These are phyloP conservation scores for Calidris pygmaea DNA, from an alignment of 2,113 vertebrate genomes.

Conservation along the genomic window DNA sequence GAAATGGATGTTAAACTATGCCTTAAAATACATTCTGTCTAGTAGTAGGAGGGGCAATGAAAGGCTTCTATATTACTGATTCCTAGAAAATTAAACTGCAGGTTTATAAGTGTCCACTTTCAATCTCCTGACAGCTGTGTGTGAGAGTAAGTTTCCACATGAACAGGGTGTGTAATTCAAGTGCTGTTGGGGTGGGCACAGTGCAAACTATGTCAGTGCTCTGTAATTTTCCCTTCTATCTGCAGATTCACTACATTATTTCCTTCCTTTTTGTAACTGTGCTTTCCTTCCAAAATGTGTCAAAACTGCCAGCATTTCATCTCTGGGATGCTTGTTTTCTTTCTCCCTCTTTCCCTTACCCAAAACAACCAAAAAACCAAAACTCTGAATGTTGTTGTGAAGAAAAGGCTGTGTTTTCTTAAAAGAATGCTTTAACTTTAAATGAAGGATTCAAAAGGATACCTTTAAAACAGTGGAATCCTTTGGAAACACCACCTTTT, in stretches of 20 bases:
- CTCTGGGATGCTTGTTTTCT: constrained; percentile 50
- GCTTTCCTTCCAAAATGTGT: neutral
- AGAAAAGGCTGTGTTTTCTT: neutral
- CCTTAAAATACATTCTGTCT: constrained; percentile 68
- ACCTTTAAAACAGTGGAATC: neutral
- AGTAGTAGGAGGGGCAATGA: constrained; percentile 50
- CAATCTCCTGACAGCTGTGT: neutral
- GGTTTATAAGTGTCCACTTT: constrained; percentile 9
- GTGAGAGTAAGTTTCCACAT: neutral
- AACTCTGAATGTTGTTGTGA: constrained; percentile 26
- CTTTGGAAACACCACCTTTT: constrained; percentile 28
- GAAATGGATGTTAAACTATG: constrained; percentile 67
- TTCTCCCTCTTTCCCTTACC: neutral
- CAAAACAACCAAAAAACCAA: constrained; percentile 25
- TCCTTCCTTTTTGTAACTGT: constrained; percentile 11
- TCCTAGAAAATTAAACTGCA: constrained; percentile 45
- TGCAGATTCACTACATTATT: constrained; percentile 17
- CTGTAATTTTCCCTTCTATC: neutral
- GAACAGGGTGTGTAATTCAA: neutral
- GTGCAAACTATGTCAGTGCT: neutral
- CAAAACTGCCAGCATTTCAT: constrained; percentile 22
- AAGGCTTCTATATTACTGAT: constrained; percentile 32
- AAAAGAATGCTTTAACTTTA: neutral
- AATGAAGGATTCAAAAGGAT: constrained; percentile 17
- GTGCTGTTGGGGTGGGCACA: neutral